A percentile compares a stretch with the other conserved stretches of the same genome.
phyloP scores from a whole-genome alignment of 2,888 invertebrate species.

The Anticlea derivata region DNA sequence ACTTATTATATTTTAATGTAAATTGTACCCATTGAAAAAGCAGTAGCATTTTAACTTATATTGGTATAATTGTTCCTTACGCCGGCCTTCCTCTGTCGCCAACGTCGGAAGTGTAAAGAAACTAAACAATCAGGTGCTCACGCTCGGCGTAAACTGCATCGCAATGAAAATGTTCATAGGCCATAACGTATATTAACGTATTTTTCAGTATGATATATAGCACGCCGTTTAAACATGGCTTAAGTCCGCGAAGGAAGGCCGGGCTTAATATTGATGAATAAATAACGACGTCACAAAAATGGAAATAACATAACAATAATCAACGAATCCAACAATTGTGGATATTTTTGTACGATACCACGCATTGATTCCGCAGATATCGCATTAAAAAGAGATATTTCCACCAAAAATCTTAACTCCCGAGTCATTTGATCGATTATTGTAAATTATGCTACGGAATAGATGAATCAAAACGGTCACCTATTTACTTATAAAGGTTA shows the following conservation, averaged over 20 bases:
- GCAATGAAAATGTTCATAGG: no score
- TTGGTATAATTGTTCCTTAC: neutral
- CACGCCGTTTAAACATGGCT: no score
- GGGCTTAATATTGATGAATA: neutral
- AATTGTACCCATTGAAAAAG: constrained; percentile 32
- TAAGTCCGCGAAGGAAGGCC: no score
- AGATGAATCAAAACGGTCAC: no score
- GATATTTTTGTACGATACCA: neutral
- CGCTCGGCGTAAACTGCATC: no score
- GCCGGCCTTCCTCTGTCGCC: no score
- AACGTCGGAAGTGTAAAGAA: no score
- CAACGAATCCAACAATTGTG: constrained; percentile 4
- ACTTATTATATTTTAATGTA: constrained; percentile 28
- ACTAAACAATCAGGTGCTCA: no score
- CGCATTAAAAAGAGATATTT: neutral
- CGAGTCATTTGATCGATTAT: neutral
- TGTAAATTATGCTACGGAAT: neutral
- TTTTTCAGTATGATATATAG: no score
- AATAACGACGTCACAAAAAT: constrained; percentile 10
- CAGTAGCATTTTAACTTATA: constrained; percentile 21
- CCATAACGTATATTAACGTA: no score
- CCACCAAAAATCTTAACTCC: neutral
- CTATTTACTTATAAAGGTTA: no score
- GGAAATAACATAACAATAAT: constrained; percentile 18
- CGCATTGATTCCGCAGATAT: constrained; percentile 14